Conservation (phyloP, 2,888 invertebrate species). For the Geotrupes spiniger region DNA sequence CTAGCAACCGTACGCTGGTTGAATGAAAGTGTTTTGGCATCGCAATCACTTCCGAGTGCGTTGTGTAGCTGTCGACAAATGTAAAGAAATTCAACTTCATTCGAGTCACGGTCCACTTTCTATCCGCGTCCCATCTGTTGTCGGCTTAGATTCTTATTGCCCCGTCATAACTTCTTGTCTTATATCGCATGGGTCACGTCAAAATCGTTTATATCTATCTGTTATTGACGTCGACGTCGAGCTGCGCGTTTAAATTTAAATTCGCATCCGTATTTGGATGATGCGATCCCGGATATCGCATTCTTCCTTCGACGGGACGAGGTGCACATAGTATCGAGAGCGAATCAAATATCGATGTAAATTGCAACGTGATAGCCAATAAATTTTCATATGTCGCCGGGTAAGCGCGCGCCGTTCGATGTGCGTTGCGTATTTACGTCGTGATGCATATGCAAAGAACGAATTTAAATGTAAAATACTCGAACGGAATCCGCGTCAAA, state of each 20-base stretch:
- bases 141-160: constrained; percentile 26
- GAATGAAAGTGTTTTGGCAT: constrained; percentile 1
- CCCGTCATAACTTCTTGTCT: constrained; percentile 23
- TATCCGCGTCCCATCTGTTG: constrained; percentile 32
- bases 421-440: too few relatives aligned
- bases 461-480: too few relatives aligned
- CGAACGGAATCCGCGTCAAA: too few relatives aligned
- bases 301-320: too few relatives aligned
- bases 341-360: constrained; percentile 14
- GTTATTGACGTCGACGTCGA: constrained; percentile 6
- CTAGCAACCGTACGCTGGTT: too few relatives aligned
- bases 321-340: too few relatives aligned
- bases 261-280: constrained; percentile 19
- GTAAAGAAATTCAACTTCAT: constrained; percentile 18
- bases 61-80: not conserved
- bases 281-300: too few relatives aligned
- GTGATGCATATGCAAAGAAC: too few relatives aligned
- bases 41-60: constrained; percentile 7
- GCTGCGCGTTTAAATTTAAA: constrained; percentile 25
- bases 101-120: constrained; percentile 34
- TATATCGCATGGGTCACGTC: constrained; percentile 2
- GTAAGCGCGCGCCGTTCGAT: not conserved
- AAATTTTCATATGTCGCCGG: constrained; percentile 15
- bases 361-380: constrained; percentile 12
- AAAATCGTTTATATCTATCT: constrained; percentile 3